phyloP scores from a whole-genome alignment of 1,140 invertebrate genomes.

The Arion vulgaris region DNA sequence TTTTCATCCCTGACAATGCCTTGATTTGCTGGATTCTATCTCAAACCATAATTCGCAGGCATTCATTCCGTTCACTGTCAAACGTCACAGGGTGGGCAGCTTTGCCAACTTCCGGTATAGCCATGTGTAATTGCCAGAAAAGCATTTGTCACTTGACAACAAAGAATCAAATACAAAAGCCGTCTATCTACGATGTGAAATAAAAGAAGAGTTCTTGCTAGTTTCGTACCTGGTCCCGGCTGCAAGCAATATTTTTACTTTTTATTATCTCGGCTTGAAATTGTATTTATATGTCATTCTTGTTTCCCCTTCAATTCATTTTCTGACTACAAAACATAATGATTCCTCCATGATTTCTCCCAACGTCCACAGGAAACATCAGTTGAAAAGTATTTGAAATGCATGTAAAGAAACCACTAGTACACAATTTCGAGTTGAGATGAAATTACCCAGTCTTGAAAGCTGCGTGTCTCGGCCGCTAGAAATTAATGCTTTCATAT shows the following conservation, averaged over 20 bases:
- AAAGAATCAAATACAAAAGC: slow-evolving; percentile 17
- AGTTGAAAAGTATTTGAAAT: neutral
- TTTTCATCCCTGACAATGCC: neutral
- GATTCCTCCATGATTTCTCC: neutral
- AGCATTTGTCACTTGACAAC: slow-evolving; percentile 32
- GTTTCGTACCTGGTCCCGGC: neutral
- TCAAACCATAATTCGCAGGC: neutral
- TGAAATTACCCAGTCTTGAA: neutral
- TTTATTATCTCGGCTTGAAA: neutral
- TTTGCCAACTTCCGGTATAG: slow-evolving; percentile 31
- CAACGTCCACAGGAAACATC: neutral
- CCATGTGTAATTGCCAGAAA: slow-evolving; percentile 16
- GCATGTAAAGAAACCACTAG: neutral
- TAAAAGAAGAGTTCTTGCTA: neutral
- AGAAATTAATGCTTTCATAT: slow-evolving; percentile 1
- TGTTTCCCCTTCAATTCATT: neutral
- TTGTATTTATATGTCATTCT: no score
- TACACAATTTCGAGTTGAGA: neutral
- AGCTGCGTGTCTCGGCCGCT: neutral
- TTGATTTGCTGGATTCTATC: slow-evolving; percentile 3
- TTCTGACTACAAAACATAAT: neutral
- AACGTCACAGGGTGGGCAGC: neutral
- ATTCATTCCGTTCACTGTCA: slow-evolving; percentile 1
- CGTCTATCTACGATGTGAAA: neutral
- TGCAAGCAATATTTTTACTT: neutral